Percentiles rank a stretch among this genome's conserved stretches.
phyloP scores from a whole-genome alignment of 2,888 invertebrate genomes.

The Ormia ochracea region DNA sequence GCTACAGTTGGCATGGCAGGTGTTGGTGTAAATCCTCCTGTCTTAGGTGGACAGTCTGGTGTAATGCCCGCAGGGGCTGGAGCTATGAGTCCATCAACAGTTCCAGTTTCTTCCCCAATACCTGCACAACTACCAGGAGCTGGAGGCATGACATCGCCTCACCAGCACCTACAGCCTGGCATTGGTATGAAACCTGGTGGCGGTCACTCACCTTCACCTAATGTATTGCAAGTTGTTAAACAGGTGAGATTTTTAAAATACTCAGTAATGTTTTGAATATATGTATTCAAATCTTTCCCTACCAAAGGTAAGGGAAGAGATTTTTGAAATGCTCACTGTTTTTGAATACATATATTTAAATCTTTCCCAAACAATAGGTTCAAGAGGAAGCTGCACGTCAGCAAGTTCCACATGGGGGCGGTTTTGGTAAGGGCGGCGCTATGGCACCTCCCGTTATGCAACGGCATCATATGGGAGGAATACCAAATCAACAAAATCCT shows the following conservation, averaged over 20 bases:
- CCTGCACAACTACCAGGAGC: constrained; percentile 71
- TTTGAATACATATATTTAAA: neutral
- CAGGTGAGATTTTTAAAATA: constrained; percentile 77
- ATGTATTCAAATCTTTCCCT: neutral
- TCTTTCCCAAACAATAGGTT: constrained; percentile 78
- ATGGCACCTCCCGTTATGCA: constrained; percentile 79
- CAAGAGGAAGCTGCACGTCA: constrained; percentile 95
- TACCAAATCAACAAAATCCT: constrained; percentile 72
- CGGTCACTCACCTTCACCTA: constrained; percentile 85
- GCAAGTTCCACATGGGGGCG: constrained; percentile 85
- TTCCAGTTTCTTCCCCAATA: constrained; percentile 79
- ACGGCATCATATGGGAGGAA: constrained; percentile 73
- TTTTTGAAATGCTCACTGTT: too few species aligned
- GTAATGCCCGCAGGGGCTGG: constrained; percentile 71
- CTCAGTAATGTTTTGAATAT: neutral
- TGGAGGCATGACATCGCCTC: constrained; percentile 78
- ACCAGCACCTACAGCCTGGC: constrained; percentile 80
- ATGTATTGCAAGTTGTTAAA: constrained; percentile 89
- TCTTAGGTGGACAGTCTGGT: constrained; percentile 71
- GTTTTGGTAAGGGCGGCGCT: constrained; percentile 83
- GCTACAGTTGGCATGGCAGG: constrained; percentile 78
- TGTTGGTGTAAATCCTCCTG: constrained; percentile 70
- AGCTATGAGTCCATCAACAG: constrained; percentile 79
- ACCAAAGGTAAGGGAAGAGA: too few species aligned
- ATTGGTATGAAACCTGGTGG: constrained; percentile 82